Conservation (phyloP, 2,797 vertebrate species). For the Danio albolineatus region DNA sequence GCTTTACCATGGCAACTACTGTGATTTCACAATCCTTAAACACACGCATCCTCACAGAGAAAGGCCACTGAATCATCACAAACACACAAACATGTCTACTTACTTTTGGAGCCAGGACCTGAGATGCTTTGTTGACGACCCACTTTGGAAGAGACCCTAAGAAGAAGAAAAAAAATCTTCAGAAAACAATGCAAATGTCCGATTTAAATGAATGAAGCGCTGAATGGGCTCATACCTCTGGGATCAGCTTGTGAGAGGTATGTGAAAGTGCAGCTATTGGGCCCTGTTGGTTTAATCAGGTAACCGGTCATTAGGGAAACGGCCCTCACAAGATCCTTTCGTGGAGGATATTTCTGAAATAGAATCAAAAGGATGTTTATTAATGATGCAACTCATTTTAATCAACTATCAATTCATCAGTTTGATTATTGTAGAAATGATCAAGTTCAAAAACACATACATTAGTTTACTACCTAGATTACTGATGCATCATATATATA, state of each 20-base stretch:
- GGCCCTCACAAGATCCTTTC: conserved; percentile 76
- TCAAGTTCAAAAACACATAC: too few species aligned
- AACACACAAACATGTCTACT: conserved; percentile 37
- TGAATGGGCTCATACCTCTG: conserved; percentile 73
- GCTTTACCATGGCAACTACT: conserved; percentile 74
- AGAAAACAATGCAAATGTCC: not conserved
- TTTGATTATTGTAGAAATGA: too few species aligned
- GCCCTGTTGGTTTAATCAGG: conserved; percentile 76
- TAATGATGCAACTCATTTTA: not conserved
- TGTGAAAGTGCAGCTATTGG: conserved; percentile 80
- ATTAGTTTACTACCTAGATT: too few species aligned
- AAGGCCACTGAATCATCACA: not conserved
- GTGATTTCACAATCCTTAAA: conserved; percentile 63
- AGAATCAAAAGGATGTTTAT: conserved; percentile 18
- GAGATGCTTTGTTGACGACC: conserved; percentile 83
- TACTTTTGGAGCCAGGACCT: conserved; percentile 82
- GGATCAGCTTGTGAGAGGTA: conserved; percentile 88
- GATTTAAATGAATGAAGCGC: not conserved
- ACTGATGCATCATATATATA: too few species aligned
- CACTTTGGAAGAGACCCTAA: conserved; percentile 84
- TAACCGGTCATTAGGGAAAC: conserved; percentile 85
- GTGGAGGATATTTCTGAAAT: conserved; percentile 77
- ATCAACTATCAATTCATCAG: too few species aligned
- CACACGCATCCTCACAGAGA: conserved; percentile 38
- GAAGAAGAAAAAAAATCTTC: not conserved